phyloP scores from a whole-genome alignment of 2,113 vertebrate genomes.

The Cercocebus atys region DNA sequence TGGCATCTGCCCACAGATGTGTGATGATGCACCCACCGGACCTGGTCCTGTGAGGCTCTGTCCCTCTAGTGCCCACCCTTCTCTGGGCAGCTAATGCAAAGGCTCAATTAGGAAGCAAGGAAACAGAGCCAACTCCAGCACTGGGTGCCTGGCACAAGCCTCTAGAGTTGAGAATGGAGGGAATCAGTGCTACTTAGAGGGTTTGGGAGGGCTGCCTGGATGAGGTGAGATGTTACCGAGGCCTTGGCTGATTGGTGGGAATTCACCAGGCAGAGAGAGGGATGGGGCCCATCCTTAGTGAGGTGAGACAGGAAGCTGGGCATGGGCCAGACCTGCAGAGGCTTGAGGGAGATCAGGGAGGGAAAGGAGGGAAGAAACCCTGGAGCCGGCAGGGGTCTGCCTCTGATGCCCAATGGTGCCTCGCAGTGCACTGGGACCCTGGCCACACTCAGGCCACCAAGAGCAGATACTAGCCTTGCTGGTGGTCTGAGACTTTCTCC shows the following conservation, averaged over 20 bases:
- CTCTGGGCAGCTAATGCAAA: neutral
- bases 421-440: neutral
- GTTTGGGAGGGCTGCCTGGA: neutral
- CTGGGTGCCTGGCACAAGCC: neutral
- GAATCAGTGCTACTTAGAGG: neutral
- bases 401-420: neutral
- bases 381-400: neutral
- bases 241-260: neutral
- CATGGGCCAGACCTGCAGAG: neutral
- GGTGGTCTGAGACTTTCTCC: neutral
- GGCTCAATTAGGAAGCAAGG: neutral
- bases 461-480: neutral
- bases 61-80: neutral
- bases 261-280: neutral
- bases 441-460: neutral
- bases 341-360: neutral
- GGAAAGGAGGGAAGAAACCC: neutral
- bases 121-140: neutral
- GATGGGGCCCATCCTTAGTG: neutral
- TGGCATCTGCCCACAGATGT: neutral
- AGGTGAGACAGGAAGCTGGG: neutral
- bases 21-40: rapidly evolving
- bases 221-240: neutral
- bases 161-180: neutral
- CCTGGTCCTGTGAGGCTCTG: rapidly evolving